A percentile compares a stretch with the other conserved stretches of the same genome.
These are phyloP conservation scores for Eospalax fontanierii DNA, from an alignment of 2,797 vertebrate genomes.

Conservation along the genomic window DNA sequence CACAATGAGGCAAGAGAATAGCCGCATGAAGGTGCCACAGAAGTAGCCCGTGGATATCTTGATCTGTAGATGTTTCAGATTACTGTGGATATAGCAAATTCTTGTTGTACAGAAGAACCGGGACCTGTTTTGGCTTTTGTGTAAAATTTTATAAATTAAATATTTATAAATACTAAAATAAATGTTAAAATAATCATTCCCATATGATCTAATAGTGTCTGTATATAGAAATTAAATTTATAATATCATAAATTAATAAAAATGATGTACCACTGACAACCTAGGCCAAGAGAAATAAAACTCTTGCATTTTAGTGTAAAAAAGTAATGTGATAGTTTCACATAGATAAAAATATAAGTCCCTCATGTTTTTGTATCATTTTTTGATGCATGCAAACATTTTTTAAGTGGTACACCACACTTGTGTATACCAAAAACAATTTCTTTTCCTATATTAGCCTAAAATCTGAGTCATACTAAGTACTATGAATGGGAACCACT, in stretches of 20 bases:
- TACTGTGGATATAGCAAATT: slow-evolving; percentile 19
- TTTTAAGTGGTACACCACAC: slow-evolving; percentile 33
- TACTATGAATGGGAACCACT: slow-evolving; percentile 33
- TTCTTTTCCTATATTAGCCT: slow-evolving; percentile 55
- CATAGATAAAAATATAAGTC: slow-evolving; percentile 32
- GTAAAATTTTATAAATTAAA: background rate
- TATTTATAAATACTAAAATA: background rate
- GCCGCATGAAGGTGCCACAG: background rate
- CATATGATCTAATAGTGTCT: slow-evolving; percentile 1
- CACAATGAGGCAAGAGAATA: slow-evolving; percentile 53
- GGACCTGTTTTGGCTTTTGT: slow-evolving; percentile 34
- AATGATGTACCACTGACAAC: slow-evolving; percentile 8
- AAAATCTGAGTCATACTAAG: slow-evolving; percentile 58
- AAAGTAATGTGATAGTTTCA: slow-evolving; percentile 61
- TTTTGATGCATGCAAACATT: slow-evolving; percentile 57
- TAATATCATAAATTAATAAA: slow-evolving; percentile 44
- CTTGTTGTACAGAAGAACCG: slow-evolving; percentile 4
- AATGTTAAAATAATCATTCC: slow-evolving; percentile 5
- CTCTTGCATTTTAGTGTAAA: slow-evolving; percentile 62
- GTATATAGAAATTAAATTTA: slow-evolving; percentile 59
- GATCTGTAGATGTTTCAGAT: slow-evolving; percentile 44
- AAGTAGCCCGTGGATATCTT: slow-evolving; percentile 22
- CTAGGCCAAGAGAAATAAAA: slow-evolving; percentile 32
- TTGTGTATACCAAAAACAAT: slow-evolving; percentile 23
- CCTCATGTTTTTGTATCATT: slow-evolving; percentile 33